phyloP scores from a whole-genome alignment of 2,113 vertebrate species.

The Lates calcarifer region DNA sequence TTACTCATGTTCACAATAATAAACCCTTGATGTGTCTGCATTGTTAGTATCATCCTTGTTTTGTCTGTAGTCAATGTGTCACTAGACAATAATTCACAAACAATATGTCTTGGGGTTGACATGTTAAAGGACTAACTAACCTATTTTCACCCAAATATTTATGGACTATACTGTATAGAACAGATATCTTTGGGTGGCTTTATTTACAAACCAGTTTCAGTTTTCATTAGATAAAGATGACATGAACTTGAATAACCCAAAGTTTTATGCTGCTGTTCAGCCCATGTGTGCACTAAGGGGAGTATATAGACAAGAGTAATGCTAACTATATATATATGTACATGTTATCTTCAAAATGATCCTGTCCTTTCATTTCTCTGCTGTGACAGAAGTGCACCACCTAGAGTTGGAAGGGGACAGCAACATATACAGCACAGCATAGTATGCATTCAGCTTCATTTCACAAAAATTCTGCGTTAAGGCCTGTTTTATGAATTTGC shows the following conservation, averaged over 20 bases:
- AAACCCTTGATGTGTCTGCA: background rate
- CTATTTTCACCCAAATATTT: background rate
- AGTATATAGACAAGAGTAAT: background rate
- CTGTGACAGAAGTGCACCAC: constrained; percentile 24
- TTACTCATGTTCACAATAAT: constrained; percentile 4
- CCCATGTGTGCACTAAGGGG: background rate
- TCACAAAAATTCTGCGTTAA: background rate
- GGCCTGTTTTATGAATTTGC: constrained; percentile 10
- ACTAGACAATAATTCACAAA: background rate
- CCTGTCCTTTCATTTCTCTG: background rate
- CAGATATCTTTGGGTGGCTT: background rate
- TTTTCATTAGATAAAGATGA: background rate
- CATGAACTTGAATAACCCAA: no score
- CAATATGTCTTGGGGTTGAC: no score
- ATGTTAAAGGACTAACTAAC: background rate
- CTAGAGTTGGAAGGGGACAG: constrained; percentile 29
- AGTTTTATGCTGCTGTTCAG: background rate
- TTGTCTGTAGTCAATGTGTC: background rate
- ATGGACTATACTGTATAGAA: no score
- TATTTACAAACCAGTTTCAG: background rate
- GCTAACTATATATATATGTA: background rate
- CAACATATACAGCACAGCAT: background rate
- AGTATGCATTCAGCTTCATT: background rate
- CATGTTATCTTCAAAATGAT: constrained; percentile 2
- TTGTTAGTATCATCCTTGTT: constrained; percentile 21